Evolutionary conservation across 2,113 vertebrate genomes (phyloP), one percentile per base, ranked within the genome.

Genomic region (Grammomys surdaster): DNA sequence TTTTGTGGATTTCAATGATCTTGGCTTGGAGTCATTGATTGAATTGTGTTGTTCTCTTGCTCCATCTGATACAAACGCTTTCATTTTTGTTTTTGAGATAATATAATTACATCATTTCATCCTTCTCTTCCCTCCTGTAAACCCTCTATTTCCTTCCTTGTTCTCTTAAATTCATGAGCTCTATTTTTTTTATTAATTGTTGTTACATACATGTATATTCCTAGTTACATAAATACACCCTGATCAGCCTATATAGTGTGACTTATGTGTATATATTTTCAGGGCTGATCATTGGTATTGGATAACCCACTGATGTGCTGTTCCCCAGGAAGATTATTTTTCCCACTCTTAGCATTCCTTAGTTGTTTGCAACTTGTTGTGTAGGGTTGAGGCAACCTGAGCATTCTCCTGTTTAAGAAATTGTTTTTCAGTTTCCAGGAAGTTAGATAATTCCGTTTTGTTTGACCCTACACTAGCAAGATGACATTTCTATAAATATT

Each of bases 391-490:
- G n/a, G 58, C 14, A 2, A 58, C n/a, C 56, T 63, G n/a, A 26
- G 56, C 7, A 10, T 63, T 84, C 56, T 40, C 4, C 12, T 84
- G 22, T 84, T 84, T 84, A 31, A 90, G 91, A 89, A 91, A 80
- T 69, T 77, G 28, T 91, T 90, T 95, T 82, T 84, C 19, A 24
- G 28, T 90, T 95, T 90, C 51, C 26, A 95, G 73, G 43, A 75
- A 26, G 28, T 73, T 60, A 33, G 13, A 88, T 72, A 17, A 17
- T 88, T 95, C 51, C 31, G 2, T 76, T 91, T 81, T 81, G 46
- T 93, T 93, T 92, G 85, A 93, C 82, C 40, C 46, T 92, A 95
- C 1, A 78, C 77, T 94, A n/a, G 81, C 63, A 96, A 96, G 48
- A 16, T 89, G 75, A n/a, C 24, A 92, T 84, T 91, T 40, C 43